Base-by-base conservation (phyloP, 2,113 vertebrate species). In the Cottus gobio region DNA sequence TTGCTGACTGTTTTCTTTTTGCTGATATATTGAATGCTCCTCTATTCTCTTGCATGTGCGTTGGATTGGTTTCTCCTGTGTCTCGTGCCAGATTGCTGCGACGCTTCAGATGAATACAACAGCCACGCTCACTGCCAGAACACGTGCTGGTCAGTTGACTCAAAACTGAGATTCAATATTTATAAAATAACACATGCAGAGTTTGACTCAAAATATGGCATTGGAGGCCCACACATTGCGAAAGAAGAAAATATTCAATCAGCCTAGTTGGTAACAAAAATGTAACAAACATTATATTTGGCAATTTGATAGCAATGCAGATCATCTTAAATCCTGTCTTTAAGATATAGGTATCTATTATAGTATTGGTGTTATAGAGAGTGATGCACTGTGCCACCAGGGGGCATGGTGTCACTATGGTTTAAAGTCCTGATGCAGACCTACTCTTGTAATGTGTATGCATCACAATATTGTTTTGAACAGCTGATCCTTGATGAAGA, bases 101-200 rank as follows among this genome's bases (percentile, higher is more conserved):
- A 94, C 15, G 90, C 92, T 24, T 93, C 93, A 0, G 93, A 94
- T 61, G 93, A 94, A 78, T 93, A 94, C 83, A 93, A 93, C 89
- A 93, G 90, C 83, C 91, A 85, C 66, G 65, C 77, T 71, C 89
- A 22, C 80, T 94, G 93, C 93, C 90, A 87, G 80, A 92, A 93
- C 89, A 87, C 92, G 48, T 94, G 93, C 91, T 93, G 93, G 93
- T 93, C 85, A 93, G 93, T 92, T 28, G 75, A 80, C 79, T 71
- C 54, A 48, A 71, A 82, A 78, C 56, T 44, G 72, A 79, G 57
- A 83, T 69, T 74, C 56, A 34, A 56, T 88, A 84, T 84, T 72
- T 86, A 52, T 76, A 36, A 77, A 76, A 85, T 66, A 75, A 75
- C 71, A 79, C 54, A 65, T 79, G 60, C 60, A 79, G 46, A 75